These are phyloP conservation scores for Macrobrachium rosenbergii DNA, from an alignment of 1,140 invertebrate species.

Conservation along the genomic window DNA sequence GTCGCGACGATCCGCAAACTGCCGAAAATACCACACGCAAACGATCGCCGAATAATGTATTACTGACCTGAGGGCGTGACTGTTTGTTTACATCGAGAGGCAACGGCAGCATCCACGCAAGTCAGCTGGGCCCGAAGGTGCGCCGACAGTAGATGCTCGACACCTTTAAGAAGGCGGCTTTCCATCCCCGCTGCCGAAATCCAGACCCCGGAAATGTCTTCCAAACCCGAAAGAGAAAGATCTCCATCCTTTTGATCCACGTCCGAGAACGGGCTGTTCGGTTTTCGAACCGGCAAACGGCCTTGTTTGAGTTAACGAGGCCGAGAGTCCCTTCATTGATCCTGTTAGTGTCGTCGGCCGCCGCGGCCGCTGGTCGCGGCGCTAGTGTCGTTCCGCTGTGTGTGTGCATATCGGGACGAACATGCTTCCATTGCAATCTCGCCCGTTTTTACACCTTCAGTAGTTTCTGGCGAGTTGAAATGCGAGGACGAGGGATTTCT, in stretches of 20 bases:
- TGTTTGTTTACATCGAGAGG: constrained; percentile 54
- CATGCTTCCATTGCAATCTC: constrained; percentile 36
- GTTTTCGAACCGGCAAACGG: background rate
- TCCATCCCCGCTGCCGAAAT: background rate
- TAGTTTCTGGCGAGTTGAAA: constrained; percentile 29
- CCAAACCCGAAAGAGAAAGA: no score
- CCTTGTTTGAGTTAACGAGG: constrained; percentile 23
- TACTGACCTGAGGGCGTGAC: constrained; percentile 53
- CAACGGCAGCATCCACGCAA: constrained; percentile 44
- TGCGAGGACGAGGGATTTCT: background rate
- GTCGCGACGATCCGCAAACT: background rate
- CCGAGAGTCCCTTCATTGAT: constrained; percentile 31
- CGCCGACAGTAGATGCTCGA: constrained; percentile 42
- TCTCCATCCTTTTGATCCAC: no score
- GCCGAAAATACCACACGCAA: background rate
- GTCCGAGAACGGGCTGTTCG: background rate
- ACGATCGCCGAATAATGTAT: constrained; percentile 7
- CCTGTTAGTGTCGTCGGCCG: constrained; percentile 12
- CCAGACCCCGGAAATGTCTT: background rate
- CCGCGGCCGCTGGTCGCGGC: constrained; percentile 12
- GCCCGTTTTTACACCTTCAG: constrained; percentile 32
- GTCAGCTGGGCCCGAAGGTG: constrained; percentile 5
- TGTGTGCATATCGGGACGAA: constrained; percentile 20
- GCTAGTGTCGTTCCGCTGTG: constrained; percentile 36
- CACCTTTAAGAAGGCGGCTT: background rate